Base-by-base conservation (phyloP, 2,797 vertebrate genomes). In the Phoxinus dragarum region DNA sequence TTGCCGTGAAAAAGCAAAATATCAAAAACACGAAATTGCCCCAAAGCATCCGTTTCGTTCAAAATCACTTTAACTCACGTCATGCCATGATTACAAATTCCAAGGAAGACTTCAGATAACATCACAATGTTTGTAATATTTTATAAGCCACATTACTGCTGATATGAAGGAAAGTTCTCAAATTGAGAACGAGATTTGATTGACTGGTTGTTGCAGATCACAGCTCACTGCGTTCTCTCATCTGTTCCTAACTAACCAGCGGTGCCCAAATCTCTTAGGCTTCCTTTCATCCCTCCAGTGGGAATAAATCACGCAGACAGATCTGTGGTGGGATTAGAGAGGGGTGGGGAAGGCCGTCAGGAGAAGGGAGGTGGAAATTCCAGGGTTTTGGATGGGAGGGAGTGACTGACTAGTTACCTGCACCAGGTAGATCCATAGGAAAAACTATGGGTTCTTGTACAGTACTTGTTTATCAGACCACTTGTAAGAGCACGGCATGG, bases 271-370 rank as follows among this genome's bases (percentile, higher is more conserved):
- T 88, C 80, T 84, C 40, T 21, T 27, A 54, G 42, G 31, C 84
- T 85, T 86, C 82, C 81, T 89, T 89, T 90, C 79, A 89, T 89
- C 82, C 80, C 85, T 89, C 54, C 84, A 75, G 67, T 82, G 80
- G 86, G 82, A 89, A 86, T 91, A 84, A 91, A 90, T 91, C 88
- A 89, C 47, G 52, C 36, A 49, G 44, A 76, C 72, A 64, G 64
- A 56, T 79, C 42, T 27, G 88, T 69, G 77, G 34, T 52, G 56
- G 86, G 80, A 77, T 86, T 88, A 81, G 31, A 40, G 71, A 61
- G 23, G 71, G 80, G 80, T 40, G 78, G 49, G 61, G 49, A 68
- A 54, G 47, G 23, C 66, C 42, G 36, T 56, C 64, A 66, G 59
- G 66, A 59, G 40, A 72, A 77, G 6, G 40, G 66, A 44, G 71